Base-by-base conservation (phyloP, 2,113 vertebrate species). In the Podarcis raffonei region DNA sequence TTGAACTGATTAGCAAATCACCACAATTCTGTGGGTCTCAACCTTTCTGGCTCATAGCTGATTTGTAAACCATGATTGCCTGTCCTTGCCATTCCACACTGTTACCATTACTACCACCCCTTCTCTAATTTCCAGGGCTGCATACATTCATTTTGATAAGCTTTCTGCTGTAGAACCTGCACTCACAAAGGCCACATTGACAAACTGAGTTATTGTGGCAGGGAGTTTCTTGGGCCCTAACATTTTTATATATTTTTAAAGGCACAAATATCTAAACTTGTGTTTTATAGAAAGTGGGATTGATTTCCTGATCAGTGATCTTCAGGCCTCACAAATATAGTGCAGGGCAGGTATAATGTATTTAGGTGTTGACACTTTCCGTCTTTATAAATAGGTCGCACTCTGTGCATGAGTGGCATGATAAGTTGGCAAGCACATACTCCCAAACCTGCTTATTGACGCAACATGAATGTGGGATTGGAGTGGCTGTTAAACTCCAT, bases 1-100 rank as follows among this genome's bases (percentile, higher is more conserved):
- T 88, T 93, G 88, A 66, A 15, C 90, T 92, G 91, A 71, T 35
- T 71, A 80, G 93, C 92, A 92, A 90, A 75, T 95, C 92, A 93
- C 42, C 82, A 84, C 66, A 71, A 23, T 53, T 53, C 25, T 69
- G 65, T 9, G 27, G 66, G 68, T 53, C 82, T 84, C 37, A 71
- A 53, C 39, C 82, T 84, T 84, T 71, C 66, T 42, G 66, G 39
- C 39, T 72, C 39, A 48, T 35, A 53, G 66, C 66, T 66, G 39
- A 84, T 71, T 69, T 84, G 66, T 84, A 71, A 84, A 84, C 66
- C 18, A 30, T 71, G 82, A 72, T 71, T 84, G 66, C 37, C 66
- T 84, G 82, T 84, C 82, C 48, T 53, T 84, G 22, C 66, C 18
- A 84, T 84, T 83, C 25, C 65, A 83, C 65, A 20, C 81, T 42